Base-by-base conservation (phyloP, 2,113 vertebrate genomes). In the Nymphicus hollandicus region DNA sequence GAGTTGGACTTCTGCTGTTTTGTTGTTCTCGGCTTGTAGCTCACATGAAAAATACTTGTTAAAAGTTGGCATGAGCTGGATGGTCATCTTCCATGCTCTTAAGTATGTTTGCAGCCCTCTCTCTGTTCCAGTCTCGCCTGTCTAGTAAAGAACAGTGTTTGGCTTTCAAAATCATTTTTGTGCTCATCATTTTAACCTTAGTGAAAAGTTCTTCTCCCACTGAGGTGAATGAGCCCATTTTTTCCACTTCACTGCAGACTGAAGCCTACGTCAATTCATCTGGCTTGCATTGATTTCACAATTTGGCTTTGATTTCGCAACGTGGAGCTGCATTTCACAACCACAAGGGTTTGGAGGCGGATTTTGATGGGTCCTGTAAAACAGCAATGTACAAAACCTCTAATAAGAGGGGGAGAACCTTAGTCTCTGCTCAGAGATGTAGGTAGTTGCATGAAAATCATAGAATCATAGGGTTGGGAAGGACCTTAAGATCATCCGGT, bases 211-310 rank as follows among this genome's bases (percentile, higher is more conserved):
- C 20, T 63, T 66, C 17, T 7, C 25, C 85, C 6, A 1, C 19
- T 78, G 55, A 90, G 68, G 47, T 93, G 72, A 35, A 46, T 78
- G 81, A 93, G 44, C 68, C 41, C 0, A 0, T n/a, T 80, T 95
- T 94, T 91, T 33, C 73, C 53, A 33, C 52, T 81, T 70, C 6
- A 3, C 60, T 73, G 16, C 1, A 4, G 53, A 31, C 72, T 81
- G 35, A 29, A 18, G 22, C 66, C 52, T 65, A 9, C 3, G 10
- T 85, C 56, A 92, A 82, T 91, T 91, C 17, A 79, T 87, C 84
- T 92, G 93, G 17, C 92, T 84, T 47, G 41, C 24, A 69, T 88
- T 91, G 93, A 60, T 90, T 72, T 93, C 74, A 77, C 66, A 69
- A 69, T 56, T 88, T 52, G 13, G 19, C 5, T 33, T 91, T 89